These are phyloP conservation scores for Cybosia mesomella DNA, from an alignment of 2,888 invertebrate species.

Conservation along the genomic window DNA sequence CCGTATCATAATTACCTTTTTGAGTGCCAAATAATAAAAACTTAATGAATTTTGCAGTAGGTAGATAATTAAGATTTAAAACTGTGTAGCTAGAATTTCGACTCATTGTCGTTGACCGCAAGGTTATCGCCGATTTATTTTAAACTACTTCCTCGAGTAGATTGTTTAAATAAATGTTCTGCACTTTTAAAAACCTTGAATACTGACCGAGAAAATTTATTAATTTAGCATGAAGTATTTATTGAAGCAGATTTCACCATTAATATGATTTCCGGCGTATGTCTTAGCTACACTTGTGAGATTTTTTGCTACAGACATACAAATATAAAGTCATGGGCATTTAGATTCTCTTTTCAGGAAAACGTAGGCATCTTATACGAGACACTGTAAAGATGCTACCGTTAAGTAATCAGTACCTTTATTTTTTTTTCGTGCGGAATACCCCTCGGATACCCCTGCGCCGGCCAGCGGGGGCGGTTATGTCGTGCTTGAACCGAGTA, in stretches of 20 bases:
- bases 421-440: no score
- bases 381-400: neutral
- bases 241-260: neutral
- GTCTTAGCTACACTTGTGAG: neutral
- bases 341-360: neutral
- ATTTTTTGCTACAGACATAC: neutral
- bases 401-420: no score
- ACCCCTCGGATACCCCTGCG: no score
- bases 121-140: slow-evolving; percentile 26
- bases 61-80: slow-evolving; percentile 2
- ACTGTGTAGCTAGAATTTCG: slow-evolving; percentile 27
- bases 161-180: slow-evolving; percentile 16
- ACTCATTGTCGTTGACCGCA: slow-evolving; percentile 38
- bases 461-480: no score
- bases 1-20: neutral
- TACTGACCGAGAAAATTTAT: slow-evolving; percentile 1
- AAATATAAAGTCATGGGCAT: neutral
- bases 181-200: slow-evolving; percentile 18
- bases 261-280: neutral
- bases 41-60: neutral
- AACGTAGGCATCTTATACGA: neutral
- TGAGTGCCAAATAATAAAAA: neutral
- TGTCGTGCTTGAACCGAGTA: no score
- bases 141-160: slow-evolving; percentile 22
- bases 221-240: slow-evolving; percentile 2